Evolutionary conservation across 2,888 invertebrate species (phyloP).

Genomic region (Drepanosiphum platanoidis): DNA sequence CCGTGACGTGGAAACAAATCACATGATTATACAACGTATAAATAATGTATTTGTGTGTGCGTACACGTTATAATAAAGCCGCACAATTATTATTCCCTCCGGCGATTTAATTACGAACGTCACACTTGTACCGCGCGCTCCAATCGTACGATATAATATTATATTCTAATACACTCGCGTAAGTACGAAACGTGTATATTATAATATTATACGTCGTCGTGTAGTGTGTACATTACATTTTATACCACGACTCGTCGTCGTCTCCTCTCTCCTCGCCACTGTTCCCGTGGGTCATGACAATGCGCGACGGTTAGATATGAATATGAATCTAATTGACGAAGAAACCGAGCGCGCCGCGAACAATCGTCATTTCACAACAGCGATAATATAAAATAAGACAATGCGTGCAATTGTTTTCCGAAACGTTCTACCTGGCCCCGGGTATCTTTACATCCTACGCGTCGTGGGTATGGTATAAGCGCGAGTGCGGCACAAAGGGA

Average conservation of each 20-base stretch:
- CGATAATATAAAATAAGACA: constrained; percentile 49
- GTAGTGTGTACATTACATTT: neutral
- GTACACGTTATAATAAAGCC: neutral
- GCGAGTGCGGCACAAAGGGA: constrained; percentile 30
- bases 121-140: neutral
- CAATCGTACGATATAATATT: neutral
- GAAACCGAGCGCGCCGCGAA: constrained; percentile 25
- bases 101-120: constrained; percentile 43
- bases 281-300: too few relatives aligned
- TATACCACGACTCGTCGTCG: neutral
- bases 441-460: neutral
- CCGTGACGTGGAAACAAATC: constrained; percentile 51
- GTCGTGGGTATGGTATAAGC: neutral
- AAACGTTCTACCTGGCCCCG: constrained; percentile 17
- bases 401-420: constrained; percentile 38
- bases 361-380: constrained; percentile 45
- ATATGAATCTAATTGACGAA: constrained; percentile 56
- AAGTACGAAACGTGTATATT: too few relatives aligned
- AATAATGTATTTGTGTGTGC: too few relatives aligned
- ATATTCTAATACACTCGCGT: neutral
- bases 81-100: constrained; percentile 21
- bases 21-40: constrained; percentile 1
- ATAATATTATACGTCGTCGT: constrained; percentile 16
- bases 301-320: constrained; percentile 45
- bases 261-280: neutral